A percentile compares a stretch with the other conserved stretches of the same genome.
Evolutionary conservation across 2,888 invertebrate genomes (phyloP).

Genomic region (Fragum sueziense): DNA sequence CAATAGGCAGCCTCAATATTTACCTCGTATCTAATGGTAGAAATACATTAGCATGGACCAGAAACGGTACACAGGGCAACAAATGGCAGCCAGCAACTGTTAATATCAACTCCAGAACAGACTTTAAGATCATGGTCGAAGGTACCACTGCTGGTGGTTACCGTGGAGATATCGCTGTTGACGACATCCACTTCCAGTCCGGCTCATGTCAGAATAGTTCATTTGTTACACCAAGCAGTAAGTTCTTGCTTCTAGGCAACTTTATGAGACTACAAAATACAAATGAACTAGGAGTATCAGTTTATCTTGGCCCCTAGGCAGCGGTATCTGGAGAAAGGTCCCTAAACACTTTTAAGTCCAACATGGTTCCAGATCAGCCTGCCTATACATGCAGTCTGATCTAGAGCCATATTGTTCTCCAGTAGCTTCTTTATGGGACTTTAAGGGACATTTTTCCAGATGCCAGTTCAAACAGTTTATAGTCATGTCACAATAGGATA

Average conservation of each 20-base stretch:
- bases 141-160: constrained; percentile 64
- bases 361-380: too few species aligned
- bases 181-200: constrained; percentile 68
- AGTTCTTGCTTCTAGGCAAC: constrained; percentile 10
- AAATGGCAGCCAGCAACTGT: constrained; percentile 72
- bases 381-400: too few species aligned
- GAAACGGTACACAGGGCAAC: constrained; percentile 72
- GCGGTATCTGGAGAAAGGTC: too few species aligned
- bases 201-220: constrained; percentile 60
- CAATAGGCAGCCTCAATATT: constrained; percentile 70
- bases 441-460: too few species aligned
- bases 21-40: constrained; percentile 55
- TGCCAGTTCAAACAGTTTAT: too few species aligned
- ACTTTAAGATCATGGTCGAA: constrained; percentile 75
- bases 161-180: constrained; percentile 75
- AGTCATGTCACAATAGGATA: too few species aligned
- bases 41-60: constrained; percentile 64
- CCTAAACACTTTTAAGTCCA: too few species aligned
- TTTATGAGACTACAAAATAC: not conserved
- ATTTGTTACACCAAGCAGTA: constrained; percentile 26
- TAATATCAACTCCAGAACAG: constrained; percentile 65
- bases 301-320: too few species aligned
- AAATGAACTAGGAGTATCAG: too few species aligned
- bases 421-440: too few species aligned
- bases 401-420: too few species aligned